Percentiles rank a stretch among this genome's conserved stretches.
Evolutionary conservation across 2,113 vertebrate species (phyloP).

Genomic region (Xerus inauris): DNA sequence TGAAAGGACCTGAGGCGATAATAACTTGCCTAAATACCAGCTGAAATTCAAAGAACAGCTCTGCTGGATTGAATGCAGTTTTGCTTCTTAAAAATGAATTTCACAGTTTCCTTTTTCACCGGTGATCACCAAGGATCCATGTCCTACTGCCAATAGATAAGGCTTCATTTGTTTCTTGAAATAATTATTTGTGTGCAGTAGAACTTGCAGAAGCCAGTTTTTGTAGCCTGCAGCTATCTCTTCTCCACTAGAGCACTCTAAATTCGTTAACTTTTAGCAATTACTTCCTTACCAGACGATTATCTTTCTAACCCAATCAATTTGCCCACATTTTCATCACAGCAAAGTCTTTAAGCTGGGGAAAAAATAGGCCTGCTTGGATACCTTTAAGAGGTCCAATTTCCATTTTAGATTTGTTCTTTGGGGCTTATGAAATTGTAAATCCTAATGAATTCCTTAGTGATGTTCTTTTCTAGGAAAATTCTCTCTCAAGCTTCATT

Average conservation of each 20-base stretch:
- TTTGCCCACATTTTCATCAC: constrained; percentile 58
- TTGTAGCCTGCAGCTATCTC: constrained; percentile 36
- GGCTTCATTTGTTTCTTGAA: constrained; percentile 68
- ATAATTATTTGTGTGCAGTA: constrained; percentile 57
- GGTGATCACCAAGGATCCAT: constrained; percentile 28
- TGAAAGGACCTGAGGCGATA: constrained; percentile 1
- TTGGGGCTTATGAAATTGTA: neutral
- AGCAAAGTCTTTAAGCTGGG: neutral
- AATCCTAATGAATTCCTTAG: neutral
- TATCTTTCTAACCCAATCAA: constrained; percentile 65
- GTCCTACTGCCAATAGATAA: constrained; percentile 66
- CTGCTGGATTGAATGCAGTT: constrained; percentile 39
- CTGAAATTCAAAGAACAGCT: constrained; percentile 55
- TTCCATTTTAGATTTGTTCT: neutral
- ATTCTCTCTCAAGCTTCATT: neutral
- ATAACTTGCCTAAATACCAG: constrained; percentile 43
- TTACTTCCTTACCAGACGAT: constrained; percentile 55
- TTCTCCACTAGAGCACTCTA: constrained; percentile 24
- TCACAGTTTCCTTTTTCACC: constrained; percentile 48
- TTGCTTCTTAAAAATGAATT: constrained; percentile 67
- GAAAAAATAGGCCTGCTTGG: neutral
- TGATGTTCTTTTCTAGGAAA: neutral
- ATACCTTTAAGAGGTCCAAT: neutral
- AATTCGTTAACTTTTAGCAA: constrained; percentile 65
- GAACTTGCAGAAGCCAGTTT: constrained; percentile 23